Base-by-base conservation (phyloP, 1,140 invertebrate genomes). In the Drosophila erecta region DNA sequence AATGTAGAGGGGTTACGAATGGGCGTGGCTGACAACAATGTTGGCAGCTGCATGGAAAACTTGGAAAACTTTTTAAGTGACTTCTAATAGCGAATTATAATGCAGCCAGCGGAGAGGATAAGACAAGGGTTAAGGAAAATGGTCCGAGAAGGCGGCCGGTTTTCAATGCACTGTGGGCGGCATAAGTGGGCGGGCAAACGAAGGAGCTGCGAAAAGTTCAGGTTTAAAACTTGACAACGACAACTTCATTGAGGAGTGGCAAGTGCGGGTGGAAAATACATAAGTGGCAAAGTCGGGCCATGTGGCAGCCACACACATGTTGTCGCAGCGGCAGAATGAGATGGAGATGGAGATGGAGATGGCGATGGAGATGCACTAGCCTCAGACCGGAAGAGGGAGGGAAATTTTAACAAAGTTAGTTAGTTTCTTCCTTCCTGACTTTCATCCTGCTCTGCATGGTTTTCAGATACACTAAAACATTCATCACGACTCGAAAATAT, bases 1-100 rank as follows among this genome's bases (percentile, higher is more conserved):
- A 57, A 51, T 46, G 20, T 38, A 30, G 50, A 10, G 70, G 15
- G 49, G 59, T 30, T 54, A 51, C 20, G 56, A 27, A 24, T 51
- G 50, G 61, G 74, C 57, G 67, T 81, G 81, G 64, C 75, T 79
- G 84, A 87, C 83, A 86, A 83, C 83, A 81, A 83, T 83, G 83
- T 87, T 87, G 79, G 83, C 83, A 87, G 81, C 81, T 87, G 83
- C 83, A 81, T 75, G 66, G 66, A 79, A 87, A 86, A 86, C 83
- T 86, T 87, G 70, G 70, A 33, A 86, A 86, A 86, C 51, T 86
- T 86, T 87, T 87, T 86, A 86, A 86, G 83, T 86, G 83, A 86
- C 83, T 86, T 86, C 83, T 86, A 86, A 86, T 86, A 87, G 83
- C 83, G 79, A 86, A 86, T 86, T 86, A 86, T 86, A 84, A 86